Base-by-base conservation (phyloP, 2,113 vertebrate genomes). In the Silurus meridionalis region DNA sequence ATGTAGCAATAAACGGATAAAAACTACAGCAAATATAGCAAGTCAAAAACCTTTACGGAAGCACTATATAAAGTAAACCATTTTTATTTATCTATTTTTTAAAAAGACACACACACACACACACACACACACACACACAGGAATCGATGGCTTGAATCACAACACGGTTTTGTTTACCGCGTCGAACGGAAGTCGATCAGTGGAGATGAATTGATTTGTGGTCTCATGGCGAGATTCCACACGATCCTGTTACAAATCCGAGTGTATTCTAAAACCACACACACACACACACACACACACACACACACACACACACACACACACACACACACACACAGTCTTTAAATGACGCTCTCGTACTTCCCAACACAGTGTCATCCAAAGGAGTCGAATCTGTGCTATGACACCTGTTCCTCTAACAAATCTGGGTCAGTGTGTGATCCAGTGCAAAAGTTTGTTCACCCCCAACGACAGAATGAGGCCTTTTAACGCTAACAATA, bases 171-270 rank as follows among this genome's bases (percentile, higher is more conserved):
- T 87, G 83, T 87, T 89, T 71, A 85, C 83, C 3, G 50, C 46
- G 71, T 19, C 67, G 23, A 78, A 89, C 85, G 48, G 14, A 21
- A 67, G 60, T 28, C 58, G 83, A 77, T 85, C 84, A 69, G 50
- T 78, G 63, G 19, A 71, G 37, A 80, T 19, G 6, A 82, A 87
- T 85, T 85, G 88, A 89, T 89, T 89, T 85, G 80, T 75, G 80
- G 82, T 58, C 25, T 46, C 48, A 13, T 74, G 19, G 75, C 11
- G 63, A 66, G 78, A 89, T 74, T 84, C 85, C 85, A 79, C 88
- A 82, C 21, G 83, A 87, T 87, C 78, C 19, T 81, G 83, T 89
- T 89, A 89, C 82, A 89, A 60, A n/a, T 82, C 46, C n/a, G 60
- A 82, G 79, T 82, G 83, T 67, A 84, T 77, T 82, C 55, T 1